Percentiles rank a stretch among this genome's conserved stretches.
Conservation (phyloP, 2,888 invertebrate species). For the Microplitis deprimator region DNA sequence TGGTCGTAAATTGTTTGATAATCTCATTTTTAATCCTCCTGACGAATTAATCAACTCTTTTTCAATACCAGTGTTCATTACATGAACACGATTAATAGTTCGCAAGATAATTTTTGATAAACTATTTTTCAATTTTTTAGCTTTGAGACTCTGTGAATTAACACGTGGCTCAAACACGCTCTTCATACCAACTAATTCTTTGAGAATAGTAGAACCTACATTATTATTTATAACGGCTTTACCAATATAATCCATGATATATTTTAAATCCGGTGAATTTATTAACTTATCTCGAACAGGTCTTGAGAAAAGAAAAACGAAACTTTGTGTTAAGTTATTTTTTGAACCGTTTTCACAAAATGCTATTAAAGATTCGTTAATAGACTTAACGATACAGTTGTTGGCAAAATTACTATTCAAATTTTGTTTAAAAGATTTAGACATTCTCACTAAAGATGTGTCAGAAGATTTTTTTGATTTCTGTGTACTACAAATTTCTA, state of each 20-base stretch:
- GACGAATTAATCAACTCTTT: conserved; percentile 49
- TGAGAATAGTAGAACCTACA: background rate
- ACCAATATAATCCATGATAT: background rate
- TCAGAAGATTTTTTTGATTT: background rate
- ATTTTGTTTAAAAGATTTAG: background rate
- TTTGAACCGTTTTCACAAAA: background rate
- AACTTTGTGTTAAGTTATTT: background rate
- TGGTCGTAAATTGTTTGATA: conserved; percentile 34
- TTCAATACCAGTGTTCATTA: conserved; percentile 42
- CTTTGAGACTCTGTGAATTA: background rate
- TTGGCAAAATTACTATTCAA: conserved; percentile 45
- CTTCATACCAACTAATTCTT: background rate
- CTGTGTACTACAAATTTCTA: conserved; percentile 44
- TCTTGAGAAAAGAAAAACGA: background rate
- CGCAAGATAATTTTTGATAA: conserved; percentile 37
- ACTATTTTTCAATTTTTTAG: background rate
- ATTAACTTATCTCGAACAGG: background rate
- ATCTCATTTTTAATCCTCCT: conserved; percentile 29
- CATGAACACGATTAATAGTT: conserved; percentile 46
- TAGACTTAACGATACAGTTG: conserved; percentile 32
- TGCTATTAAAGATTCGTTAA: background rate
- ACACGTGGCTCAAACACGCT: background rate
- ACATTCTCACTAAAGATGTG: background rate
- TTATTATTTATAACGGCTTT: background rate
- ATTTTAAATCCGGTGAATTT: background rate